Base-by-base conservation (phyloP, 2,797 vertebrate genomes). In the Capromys pilorides region DNA sequence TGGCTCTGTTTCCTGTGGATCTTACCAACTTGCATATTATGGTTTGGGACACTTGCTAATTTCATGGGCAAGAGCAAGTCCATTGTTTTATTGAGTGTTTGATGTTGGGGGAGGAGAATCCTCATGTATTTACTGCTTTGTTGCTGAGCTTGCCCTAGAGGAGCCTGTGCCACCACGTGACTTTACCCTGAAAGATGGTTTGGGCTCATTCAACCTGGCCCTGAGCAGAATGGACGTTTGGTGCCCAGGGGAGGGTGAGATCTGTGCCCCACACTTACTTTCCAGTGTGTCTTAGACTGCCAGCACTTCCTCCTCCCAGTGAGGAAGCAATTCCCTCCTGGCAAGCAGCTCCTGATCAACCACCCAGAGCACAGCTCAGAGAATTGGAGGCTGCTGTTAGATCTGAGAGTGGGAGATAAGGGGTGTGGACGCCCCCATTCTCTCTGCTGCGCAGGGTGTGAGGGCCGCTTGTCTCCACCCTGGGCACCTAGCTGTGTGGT, bases 391-490 rank as follows among this genome's bases (percentile, higher is more conserved):
- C n/a, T 2, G 66, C 57, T 0, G 0, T 31, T 7, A 8, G 66
- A 36, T 59, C n/a, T 45, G 61, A 2, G 11, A 57, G n/a, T 49
- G 36, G 66, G 49, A 36, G 79, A 3, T 3, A 2, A 4, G 8
- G 5, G 57, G 9, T 1, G 6, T 6, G 8, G 10, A 4, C 2
- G 1, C 21, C 62, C 6, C 28, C 2, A 1, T 11, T 64, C 33
- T 14, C 4, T 39, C 64, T 16, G 1, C 22, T 6, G 31, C 13
- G 67, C 9, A 10, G n/a, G 51, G 21, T 1, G 19, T 16, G 41
- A 36, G 19, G 10, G 49, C 39, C 16, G 11, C 18, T 0, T 4
- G 51, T 22, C 24, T 5, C 10, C 10, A 10, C 10, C 61, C 49
- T 2, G 31, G 54, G 88, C 19, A 0, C 84, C 26, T 4, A 0